Evolutionary conservation across 2,888 invertebrate genomes (phyloP).

Genomic region (Antitype chi): DNA sequence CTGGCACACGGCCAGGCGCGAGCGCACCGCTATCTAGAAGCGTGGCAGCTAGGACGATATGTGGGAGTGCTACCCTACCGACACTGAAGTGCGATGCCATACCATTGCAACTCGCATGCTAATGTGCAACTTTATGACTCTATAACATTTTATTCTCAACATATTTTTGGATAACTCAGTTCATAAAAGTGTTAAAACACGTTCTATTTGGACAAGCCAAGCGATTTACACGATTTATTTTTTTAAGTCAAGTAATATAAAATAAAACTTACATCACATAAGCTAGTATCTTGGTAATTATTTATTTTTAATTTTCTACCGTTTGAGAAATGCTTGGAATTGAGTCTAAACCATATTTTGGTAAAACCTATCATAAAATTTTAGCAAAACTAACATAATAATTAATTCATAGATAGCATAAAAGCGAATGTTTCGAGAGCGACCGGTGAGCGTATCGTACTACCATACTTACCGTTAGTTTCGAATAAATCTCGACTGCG

Average conservation of each 20-base stretch:
- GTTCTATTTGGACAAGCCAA: conserved; percentile 5
- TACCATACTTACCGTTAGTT: conserved; percentile 25
- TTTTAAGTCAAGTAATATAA: not conserved
- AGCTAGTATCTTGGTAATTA: too few species aligned
- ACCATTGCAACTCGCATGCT: conserved; percentile 11
- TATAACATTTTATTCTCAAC: conserved; percentile 10
- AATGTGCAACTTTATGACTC: conserved; percentile 24
- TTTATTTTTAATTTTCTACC: not conserved
- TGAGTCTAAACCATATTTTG: not conserved
- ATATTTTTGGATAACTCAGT: not conserved
- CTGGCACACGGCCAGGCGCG: conserved; percentile 49
- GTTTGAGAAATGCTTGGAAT: not conserved
- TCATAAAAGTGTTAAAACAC: conserved; percentile 3
- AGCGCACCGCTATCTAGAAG: conserved; percentile 36
- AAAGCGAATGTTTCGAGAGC: conserved; percentile 10
- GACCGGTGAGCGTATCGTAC: conserved; percentile 8
- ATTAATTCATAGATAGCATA: conserved; percentile 16
- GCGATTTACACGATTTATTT: not conserved
- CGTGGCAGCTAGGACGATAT: conserved; percentile 20
- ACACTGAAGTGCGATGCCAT: not conserved
- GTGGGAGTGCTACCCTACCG: conserved; percentile 29
- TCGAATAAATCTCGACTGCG: conserved; percentile 42
- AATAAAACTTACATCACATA: not conserved
- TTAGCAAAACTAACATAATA: conserved; percentile 2
- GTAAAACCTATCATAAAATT: not conserved